Conservation (phyloP, 1,140 invertebrate species). For the Capitella teleta region DNA sequence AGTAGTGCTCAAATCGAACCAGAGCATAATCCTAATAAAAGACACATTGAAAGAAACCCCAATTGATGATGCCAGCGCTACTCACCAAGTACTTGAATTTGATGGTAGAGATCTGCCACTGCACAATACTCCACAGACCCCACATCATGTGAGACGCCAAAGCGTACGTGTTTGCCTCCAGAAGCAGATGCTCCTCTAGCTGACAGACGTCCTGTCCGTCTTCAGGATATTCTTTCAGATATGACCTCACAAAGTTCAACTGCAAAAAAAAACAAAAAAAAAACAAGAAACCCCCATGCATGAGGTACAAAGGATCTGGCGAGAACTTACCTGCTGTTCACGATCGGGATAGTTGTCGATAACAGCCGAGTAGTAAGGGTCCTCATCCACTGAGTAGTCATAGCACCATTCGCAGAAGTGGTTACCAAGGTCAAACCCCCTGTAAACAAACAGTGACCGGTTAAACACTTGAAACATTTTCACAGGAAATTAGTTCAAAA, state of each 20-base stretch:
- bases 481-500: too few species aligned
- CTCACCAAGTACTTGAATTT: conserved; percentile 90
- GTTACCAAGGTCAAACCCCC: conserved; percentile 90
- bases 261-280: conserved; percentile 18
- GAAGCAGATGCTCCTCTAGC: conserved; percentile 47
- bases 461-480: too few species aligned
- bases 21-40: conserved; percentile 37
- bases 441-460: conserved; percentile 15
- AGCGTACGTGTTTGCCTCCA: conserved; percentile 69
- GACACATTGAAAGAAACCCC: too few species aligned
- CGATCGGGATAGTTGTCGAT: conserved; percentile 57
- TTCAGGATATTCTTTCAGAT: conserved; percentile 13
- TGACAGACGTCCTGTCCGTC: conserved; percentile 13
- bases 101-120: conserved; percentile 74
- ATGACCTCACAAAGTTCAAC: conserved; percentile 33
- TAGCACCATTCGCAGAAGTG: conserved; percentile 92
- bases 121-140: conserved; percentile 81
- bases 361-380: conserved; percentile 45
- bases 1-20: conserved; percentile 33
- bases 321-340: conserved; percentile 72
- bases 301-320: too few species aligned
- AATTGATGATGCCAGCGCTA: too few species aligned
- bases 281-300: conserved; percentile 7
- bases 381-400: conserved; percentile 67
- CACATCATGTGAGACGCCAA: conserved; percentile 86